Percentiles rank a stretch among this genome's conserved stretches.
These are phyloP conservation scores for Nettapus auritus DNA, from an alignment of 2,113 vertebrate species.

Conservation along the genomic window DNA sequence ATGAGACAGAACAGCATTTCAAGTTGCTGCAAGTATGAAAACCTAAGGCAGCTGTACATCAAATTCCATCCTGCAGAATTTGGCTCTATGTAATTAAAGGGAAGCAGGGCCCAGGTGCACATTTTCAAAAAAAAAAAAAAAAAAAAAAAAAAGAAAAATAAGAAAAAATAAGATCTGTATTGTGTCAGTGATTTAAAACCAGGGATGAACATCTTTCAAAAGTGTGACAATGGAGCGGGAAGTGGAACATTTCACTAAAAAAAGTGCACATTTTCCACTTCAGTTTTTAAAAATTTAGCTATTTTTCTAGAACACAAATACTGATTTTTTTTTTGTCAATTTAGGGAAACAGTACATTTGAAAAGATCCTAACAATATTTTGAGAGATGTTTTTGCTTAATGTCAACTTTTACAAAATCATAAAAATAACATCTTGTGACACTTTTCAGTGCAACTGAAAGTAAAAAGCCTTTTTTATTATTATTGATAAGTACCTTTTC, in stretches of 20 bases:
- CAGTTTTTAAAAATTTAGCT: not conserved
- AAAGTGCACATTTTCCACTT: not conserved
- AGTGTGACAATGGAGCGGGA: not conserved
- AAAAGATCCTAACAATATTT: not conserved
- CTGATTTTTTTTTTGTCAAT: not conserved
- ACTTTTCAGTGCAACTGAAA: not conserved
- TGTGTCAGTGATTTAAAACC: not conserved
- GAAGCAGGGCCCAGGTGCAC: not conserved
- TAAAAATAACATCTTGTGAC: not conserved
- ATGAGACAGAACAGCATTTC: not conserved
- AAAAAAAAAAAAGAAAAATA: not conserved
- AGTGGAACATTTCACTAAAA: not conserved
- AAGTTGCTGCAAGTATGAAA: not conserved
- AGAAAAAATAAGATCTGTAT: not conserved
- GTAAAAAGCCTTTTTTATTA: not conserved
- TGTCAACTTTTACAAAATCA: not conserved
- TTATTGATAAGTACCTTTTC: not conserved
- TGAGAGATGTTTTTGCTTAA: not conserved
- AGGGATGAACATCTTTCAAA: not conserved
- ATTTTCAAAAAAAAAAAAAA: not conserved
- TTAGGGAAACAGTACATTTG: not conserved
- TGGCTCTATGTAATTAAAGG: not conserved
- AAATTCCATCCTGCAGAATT: not conserved
- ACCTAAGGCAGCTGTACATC: not conserved
- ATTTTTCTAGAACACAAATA: not conserved